A percentile compares a stretch with the other conserved stretches of the same genome.
These are phyloP conservation scores for Melanotaenia trifasciata DNA, from an alignment of 2,797 vertebrate species.

Conservation along the genomic window DNA sequence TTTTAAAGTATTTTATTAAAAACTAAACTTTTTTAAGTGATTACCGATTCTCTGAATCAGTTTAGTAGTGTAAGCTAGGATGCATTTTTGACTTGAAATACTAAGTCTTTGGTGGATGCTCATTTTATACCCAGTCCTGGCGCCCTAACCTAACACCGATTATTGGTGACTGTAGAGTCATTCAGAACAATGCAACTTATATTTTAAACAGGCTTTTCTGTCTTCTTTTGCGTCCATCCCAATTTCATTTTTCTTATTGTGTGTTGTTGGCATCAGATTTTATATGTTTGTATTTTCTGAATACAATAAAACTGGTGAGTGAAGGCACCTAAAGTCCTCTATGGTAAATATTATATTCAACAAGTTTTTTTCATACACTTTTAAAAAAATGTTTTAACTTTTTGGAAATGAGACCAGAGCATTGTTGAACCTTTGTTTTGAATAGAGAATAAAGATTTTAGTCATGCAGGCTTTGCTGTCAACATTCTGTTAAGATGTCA, in stretches of 20 bases:
- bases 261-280: too few relatives aligned
- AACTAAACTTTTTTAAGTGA: background rate
- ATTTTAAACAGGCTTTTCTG: background rate
- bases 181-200: background rate
- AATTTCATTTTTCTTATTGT: too few relatives aligned
- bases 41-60: background rate
- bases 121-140: background rate
- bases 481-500: conserved; percentile 57
- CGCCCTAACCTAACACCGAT: background rate
- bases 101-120: background rate
- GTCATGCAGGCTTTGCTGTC: conserved; percentile 56
- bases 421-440: conserved; percentile 37
- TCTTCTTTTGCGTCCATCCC: too few relatives aligned
- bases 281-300: too few relatives aligned
- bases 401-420: background rate
- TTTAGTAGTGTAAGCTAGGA: background rate
- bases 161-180: background rate
- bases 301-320: too few relatives aligned
- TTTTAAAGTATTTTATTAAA: background rate
- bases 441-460: conserved; percentile 60
- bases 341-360: too few relatives aligned
- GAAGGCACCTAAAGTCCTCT: too few relatives aligned
- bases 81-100: too few relatives aligned
- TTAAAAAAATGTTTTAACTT: background rate
- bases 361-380: too few relatives aligned